phyloP scores from a whole-genome alignment of 2,113 vertebrate genomes.

The Siniperca knerii region DNA sequence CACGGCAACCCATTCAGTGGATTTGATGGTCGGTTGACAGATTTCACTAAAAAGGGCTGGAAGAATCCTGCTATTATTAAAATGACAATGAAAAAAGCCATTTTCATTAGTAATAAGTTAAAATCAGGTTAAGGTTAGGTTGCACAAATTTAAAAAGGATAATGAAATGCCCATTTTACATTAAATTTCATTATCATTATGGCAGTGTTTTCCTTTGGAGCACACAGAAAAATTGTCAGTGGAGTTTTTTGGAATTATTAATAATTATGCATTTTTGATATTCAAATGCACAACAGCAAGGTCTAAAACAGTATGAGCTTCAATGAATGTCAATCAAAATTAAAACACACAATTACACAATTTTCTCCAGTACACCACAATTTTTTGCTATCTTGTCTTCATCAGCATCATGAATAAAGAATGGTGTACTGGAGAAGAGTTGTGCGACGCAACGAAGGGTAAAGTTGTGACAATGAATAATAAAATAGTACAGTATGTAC shows the following conservation, averaged over 20 bases:
- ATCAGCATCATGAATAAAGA: no score
- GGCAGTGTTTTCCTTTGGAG: background rate
- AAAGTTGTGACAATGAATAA: no score
- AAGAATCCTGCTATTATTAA: no score
- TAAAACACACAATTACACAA: background rate
- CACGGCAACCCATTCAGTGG: background rate
- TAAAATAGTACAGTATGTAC: no score
- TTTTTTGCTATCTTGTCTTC: no score
- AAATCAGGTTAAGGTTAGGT: background rate
- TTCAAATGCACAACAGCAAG: background rate
- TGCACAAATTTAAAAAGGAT: background rate
- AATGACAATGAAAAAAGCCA: no score
- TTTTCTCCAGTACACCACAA: no score
- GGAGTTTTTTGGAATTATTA: background rate
- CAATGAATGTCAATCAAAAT: background rate
- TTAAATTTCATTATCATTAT: background rate
- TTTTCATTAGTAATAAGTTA: background rate
- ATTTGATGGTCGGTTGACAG: background rate
- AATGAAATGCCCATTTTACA: background rate
- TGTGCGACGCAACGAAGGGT: no score
- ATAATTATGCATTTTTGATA: background rate
- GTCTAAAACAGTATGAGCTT: background rate
- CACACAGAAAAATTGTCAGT: background rate
- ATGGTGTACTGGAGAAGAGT: no score
- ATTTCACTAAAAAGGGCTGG: background rate